These are phyloP conservation scores for Caenorhabditis macrosperma DNA, from an alignment of 2,888 invertebrate genomes.

Conservation along the genomic window DNA sequence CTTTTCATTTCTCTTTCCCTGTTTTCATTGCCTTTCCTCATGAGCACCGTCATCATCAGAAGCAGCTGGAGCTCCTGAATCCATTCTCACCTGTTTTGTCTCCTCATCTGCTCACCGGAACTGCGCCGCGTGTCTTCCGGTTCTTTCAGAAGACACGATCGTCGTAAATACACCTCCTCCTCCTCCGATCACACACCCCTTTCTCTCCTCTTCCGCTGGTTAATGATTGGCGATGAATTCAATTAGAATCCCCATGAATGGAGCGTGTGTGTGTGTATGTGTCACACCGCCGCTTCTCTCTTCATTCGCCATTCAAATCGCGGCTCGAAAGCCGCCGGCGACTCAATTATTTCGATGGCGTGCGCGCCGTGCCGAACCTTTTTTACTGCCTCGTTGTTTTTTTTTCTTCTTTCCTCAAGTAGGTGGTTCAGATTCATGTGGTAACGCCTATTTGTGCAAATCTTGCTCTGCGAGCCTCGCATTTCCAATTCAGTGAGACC, in stretches of 20 bases:
- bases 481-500: background rate
- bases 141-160: slow-evolving; percentile 4
- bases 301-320: slow-evolving; percentile 47
- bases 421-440: background rate
- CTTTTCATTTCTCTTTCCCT: too few relatives aligned
- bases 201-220: background rate
- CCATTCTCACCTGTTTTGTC: background rate
- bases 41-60: background rate
- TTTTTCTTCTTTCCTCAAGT: slow-evolving; percentile 4
- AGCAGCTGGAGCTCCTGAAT: background rate
- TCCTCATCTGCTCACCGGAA: background rate
- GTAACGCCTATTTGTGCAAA: background rate
- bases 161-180: slow-evolving; percentile 20
- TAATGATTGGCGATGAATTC: slow-evolving; percentile 35
- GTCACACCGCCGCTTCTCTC: slow-evolving; percentile 19
- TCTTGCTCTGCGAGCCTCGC: background rate
- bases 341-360: slow-evolving; percentile 38
- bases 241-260: slow-evolving; percentile 39
- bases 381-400: slow-evolving; percentile 13
- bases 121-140: background rate
- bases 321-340: background rate
- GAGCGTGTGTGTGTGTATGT: slow-evolving; percentile 4
- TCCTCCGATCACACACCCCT: slow-evolving; percentile 27
- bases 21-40: background rate
- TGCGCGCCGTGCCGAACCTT: background rate